Percentiles rank a stretch among this genome's conserved stretches.
phyloP scores from a whole-genome alignment of 37 sponge, comb jelly and placozoan species.

The Axinella damicornis region DNA sequence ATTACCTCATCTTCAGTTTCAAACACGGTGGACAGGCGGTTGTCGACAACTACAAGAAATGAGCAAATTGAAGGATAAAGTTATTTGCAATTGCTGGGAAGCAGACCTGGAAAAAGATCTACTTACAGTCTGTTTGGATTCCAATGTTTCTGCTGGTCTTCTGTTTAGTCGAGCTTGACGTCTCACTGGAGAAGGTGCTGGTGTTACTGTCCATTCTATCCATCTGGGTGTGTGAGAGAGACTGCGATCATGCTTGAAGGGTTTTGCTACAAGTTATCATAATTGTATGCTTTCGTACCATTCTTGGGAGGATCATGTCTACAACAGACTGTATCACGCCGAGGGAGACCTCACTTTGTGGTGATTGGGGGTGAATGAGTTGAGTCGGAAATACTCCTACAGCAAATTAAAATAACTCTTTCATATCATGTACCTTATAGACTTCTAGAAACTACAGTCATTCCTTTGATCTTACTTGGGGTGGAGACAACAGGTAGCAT shows the following conservation, averaged over 20 bases:
- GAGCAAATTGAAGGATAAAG: neutral
- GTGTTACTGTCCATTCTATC: neutral
- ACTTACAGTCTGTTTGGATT: constrained; percentile 2
- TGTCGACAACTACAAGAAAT: constrained; percentile 23
- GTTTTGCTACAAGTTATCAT: too few species aligned
- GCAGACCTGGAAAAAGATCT: neutral
- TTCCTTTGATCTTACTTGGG: too few species aligned
- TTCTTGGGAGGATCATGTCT: constrained; percentile 44
- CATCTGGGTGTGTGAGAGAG: neutral
- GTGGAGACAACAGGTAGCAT: too few species aligned
- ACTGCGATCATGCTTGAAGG: too few species aligned
- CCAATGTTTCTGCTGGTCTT: neutral
- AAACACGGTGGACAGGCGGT: constrained; percentile 22
- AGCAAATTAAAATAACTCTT: too few species aligned
- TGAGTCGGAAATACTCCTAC: too few species aligned
- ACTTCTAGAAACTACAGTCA: too few species aligned
- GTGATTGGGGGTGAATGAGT: constrained; percentile 25
- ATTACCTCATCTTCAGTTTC: constrained; percentile 27
- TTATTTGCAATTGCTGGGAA: too few species aligned
- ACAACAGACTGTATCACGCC: constrained; percentile 12
- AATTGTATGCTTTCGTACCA: neutral
- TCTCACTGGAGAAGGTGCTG: neutral
- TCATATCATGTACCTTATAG: too few species aligned
- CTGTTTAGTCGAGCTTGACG: neutral
- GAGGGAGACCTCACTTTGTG: constrained; percentile 38